phyloP scores from a whole-genome alignment of 1,140 invertebrate genomes.

The Lerema accius region DNA sequence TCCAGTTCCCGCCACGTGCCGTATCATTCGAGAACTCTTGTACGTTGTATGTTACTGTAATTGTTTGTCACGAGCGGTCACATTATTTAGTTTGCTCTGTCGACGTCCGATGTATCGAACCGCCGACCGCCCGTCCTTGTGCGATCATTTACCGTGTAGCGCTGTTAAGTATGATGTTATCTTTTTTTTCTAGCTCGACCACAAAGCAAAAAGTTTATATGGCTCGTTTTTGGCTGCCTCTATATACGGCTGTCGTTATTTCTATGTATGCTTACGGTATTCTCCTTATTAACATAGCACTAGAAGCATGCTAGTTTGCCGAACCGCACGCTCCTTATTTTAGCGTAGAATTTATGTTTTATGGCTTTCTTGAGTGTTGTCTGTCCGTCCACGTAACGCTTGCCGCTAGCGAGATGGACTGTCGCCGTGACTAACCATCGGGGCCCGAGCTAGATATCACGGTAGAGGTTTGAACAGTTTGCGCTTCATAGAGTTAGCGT shows the following conservation, averaged over 20 bases:
- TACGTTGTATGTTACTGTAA: slow-evolving; percentile 38
- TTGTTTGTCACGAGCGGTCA: slow-evolving; percentile 59
- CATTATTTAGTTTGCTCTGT: slow-evolving; percentile 68
- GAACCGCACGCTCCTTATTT: slow-evolving; percentile 47
- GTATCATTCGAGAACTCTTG: slow-evolving; percentile 52
- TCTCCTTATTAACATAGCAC: slow-evolving; percentile 61
- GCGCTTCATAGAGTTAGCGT: slow-evolving; percentile 40
- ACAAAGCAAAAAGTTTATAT: slow-evolving; percentile 81
- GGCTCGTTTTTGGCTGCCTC: slow-evolving; percentile 81
- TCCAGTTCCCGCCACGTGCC: no score
- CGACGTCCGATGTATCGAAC: slow-evolving; percentile 42
- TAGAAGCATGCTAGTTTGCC: slow-evolving; percentile 65
- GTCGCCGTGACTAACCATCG: slow-evolving; percentile 27
- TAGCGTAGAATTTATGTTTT: slow-evolving; percentile 35
- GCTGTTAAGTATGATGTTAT: slow-evolving; percentile 70
- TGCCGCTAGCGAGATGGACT: slow-evolving; percentile 41
- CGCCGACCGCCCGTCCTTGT: slow-evolving; percentile 30
- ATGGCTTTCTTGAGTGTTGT: slow-evolving; percentile 48
- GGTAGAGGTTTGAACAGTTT: slow-evolving; percentile 34
- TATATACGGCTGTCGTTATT: slow-evolving; percentile 79
- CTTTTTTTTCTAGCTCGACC: slow-evolving; percentile 77
- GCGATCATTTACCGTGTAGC: slow-evolving; percentile 42
- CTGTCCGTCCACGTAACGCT: slow-evolving; percentile 69
- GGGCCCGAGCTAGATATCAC: slow-evolving; percentile 35
- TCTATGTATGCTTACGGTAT: slow-evolving; percentile 80